Evolutionary conservation across 2,113 vertebrate genomes (phyloP), one percentile per base, ranked within the genome.

Genomic region (Glareola pratincola): DNA sequence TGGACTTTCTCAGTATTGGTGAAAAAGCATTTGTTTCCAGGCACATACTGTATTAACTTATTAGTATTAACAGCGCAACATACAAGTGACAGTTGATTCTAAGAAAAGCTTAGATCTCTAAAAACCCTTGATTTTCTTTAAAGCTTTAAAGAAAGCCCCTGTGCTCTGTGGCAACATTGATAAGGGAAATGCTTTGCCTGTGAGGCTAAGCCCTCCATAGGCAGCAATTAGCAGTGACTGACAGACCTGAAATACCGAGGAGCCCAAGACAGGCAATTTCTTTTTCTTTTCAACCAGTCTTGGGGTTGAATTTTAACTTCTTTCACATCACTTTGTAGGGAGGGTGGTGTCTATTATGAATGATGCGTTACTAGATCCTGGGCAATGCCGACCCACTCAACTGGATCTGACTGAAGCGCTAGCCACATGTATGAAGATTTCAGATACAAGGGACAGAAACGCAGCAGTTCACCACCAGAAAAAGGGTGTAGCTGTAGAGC

Each of bases 11-110:
- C 69, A 43, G 71, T 43, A 69, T 78, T 91, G 95, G 94, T 69
- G 84, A 87, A 85, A 93, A 90, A 64, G 41, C 32, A n/a, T 92
- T 95, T 95, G 92, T 97, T 97, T 94, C 92, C 89, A 92, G 86
- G 66, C 84, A 79, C 60, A 91, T 6, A n/a, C 29, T 27, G 84
- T 54, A 95, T 93, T 97, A 97, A 89, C 56, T 92, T 87, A 57
- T 57, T 73, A 85, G 84, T 34, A 92, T 91, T 91, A 96, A 47
- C 57, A 87, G 69, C 3, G 12, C 34, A 64, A 62, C 29, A 16
- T 21, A 27, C 12, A 85, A 91, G 62, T 88, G 89, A 96, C 93
- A 96, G 96, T 27, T 50, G 71, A 76, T 73, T 74, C 50, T 17
- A 68, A 17, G 74, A 53, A 76, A 91, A 90, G 81, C 94, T 90